phyloP scores from a whole-genome alignment of 2,888 invertebrate genomes.

The Drosophila macrospina region DNA sequence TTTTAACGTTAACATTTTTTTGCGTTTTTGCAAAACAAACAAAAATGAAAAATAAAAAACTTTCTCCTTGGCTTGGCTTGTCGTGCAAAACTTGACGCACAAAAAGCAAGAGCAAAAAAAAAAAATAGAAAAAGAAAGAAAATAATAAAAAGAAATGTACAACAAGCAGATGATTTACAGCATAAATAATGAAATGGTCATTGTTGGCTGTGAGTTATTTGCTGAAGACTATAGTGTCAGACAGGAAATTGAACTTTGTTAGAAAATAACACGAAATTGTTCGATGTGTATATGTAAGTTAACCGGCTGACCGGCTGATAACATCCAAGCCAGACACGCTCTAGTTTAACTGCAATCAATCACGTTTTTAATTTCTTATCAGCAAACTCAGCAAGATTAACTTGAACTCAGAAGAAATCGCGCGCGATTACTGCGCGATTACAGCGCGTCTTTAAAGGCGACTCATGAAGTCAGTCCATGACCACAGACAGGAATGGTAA shows the following conservation, averaged over 20 bases:
- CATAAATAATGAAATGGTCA: slow-evolving; percentile 67
- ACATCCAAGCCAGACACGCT: slow-evolving; percentile 17
- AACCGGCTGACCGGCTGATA: slow-evolving; percentile 22
- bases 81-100: slow-evolving; percentile 74
- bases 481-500: slow-evolving; percentile 48
- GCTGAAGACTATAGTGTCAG: slow-evolving; percentile 48
- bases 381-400: slow-evolving; percentile 19
- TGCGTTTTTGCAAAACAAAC: slow-evolving; percentile 52
- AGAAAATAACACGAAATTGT: slow-evolving; percentile 32
- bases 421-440: slow-evolving; percentile 20
- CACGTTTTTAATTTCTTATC: slow-evolving; percentile 56
- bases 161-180: slow-evolving; percentile 78
- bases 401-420: slow-evolving; percentile 5
- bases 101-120: slow-evolving; percentile 53
- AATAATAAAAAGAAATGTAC: slow-evolving; percentile 56
- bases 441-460: slow-evolving; percentile 27
- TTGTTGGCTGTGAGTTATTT: slow-evolving; percentile 67
- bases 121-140: slow-evolving; percentile 30
- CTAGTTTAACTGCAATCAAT: slow-evolving; percentile 46
- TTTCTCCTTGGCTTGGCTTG: slow-evolving; percentile 71
- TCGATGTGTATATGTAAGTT: not conserved
- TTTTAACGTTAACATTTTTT: slow-evolving; percentile 60
- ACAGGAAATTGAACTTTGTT: slow-evolving; percentile 68
- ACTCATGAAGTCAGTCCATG: slow-evolving; percentile 33
- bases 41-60: slow-evolving; percentile 56